Evolutionary conservation across 2,113 vertebrate genomes (phyloP).

Genomic region (Otocyon megalotis): DNA sequence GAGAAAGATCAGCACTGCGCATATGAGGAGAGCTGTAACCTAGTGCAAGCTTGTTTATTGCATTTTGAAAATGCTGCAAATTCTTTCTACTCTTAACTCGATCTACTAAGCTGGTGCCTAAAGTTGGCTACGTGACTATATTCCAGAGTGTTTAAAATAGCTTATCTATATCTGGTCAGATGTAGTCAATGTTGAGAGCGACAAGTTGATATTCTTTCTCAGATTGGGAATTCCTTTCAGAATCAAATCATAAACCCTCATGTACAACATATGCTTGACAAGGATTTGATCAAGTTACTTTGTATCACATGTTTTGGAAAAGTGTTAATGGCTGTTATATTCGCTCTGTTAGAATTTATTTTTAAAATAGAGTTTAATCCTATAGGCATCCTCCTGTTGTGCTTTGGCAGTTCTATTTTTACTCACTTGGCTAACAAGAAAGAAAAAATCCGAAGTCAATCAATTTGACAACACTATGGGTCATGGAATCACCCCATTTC

Average conservation of each 20-base stretch:
- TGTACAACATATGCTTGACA: background rate
- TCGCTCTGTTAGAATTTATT: background rate
- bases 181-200: background rate
- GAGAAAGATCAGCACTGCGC: background rate
- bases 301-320: background rate
- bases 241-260: background rate
- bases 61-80: background rate
- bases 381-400: background rate
- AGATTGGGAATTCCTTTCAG: constrained; percentile 43
- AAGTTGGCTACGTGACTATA: background rate
- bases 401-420: background rate
- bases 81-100: background rate
- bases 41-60: background rate
- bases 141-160: background rate
- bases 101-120: background rate
- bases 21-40: background rate
- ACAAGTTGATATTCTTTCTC: background rate
- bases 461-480: background rate
- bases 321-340: background rate
- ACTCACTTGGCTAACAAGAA: background rate
- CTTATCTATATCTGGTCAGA: background rate
- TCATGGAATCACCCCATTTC: background rate
- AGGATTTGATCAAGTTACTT: constrained; percentile 6
- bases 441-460: background rate
- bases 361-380: background rate